Base-by-base conservation (phyloP, 1,140 invertebrate genomes). In the Aphelenchoides fujianensis region DNA sequence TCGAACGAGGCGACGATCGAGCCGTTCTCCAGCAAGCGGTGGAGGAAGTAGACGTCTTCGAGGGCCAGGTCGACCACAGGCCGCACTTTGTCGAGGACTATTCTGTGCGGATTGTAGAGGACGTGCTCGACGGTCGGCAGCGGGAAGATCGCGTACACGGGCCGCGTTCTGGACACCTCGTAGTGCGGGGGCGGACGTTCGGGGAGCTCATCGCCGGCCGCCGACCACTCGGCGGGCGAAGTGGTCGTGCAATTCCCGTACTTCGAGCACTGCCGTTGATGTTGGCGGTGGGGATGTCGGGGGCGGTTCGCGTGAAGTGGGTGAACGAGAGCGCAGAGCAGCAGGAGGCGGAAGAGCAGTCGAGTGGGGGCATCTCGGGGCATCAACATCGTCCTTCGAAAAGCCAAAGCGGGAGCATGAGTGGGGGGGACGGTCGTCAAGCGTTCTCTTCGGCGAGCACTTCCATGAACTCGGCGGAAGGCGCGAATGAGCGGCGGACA, bases 131-230 rank as follows among this genome's bases (percentile, higher is more conserved):
- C 68, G 2, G 48, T 68, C 1, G 82, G 82, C 19, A 83, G 53
- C 30, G 83, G 83, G 36, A 83, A 77, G 31, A 83, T 64, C 52
- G 84, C 74, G 62, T 84, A 75, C 34, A 84, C 79, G 19, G 82
- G 76, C 37, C 62, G 37, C n/a, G n/a, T 23, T 19, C 34, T n/a
- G 36, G 27, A 62, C 2, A 76, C 75, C 52, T 75, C 73, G 37
- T 59, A 59, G 5, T 19, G 55, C 41, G 41, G 41, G 12, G 41
- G 12, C 41, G 41, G 23, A 48, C 41, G 12, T 48, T 48, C 12
- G n/a, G n/a, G n/a, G n/a, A n/a, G n/a, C n/a, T n/a, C n/a, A n/a
- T n/a, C n/a, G n/a, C n/a, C n/a, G n/a, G n/a, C n/a, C n/a, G n/a
- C n/a, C n/a, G n/a, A n/a, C n/a, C n/a, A n/a, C n/a, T n/a, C n/a